Percentiles rank a stretch among this genome's conserved stretches.
Evolutionary conservation across 2,113 vertebrate species (phyloP).

Genomic region (Accipiter cooperii): DNA sequence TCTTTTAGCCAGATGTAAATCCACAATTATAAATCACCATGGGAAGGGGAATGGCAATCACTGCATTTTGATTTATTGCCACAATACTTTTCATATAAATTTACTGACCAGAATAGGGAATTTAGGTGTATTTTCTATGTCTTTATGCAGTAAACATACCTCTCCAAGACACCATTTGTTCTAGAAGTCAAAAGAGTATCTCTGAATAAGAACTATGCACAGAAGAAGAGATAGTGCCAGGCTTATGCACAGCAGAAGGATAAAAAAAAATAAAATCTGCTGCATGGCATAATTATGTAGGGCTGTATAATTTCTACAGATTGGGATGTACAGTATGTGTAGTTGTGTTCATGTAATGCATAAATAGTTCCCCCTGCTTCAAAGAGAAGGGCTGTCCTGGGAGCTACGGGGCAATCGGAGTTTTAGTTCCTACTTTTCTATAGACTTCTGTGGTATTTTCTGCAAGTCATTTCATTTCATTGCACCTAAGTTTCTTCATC

Average conservation of each 20-base stretch:
- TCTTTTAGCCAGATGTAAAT: slow-evolving; percentile 32
- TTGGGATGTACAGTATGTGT: not conserved
- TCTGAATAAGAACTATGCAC: not conserved
- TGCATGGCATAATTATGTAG: not conserved
- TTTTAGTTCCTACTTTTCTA: not conserved
- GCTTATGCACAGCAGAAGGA: not conserved
- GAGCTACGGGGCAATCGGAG: not conserved
- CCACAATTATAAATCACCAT: slow-evolving; percentile 28
- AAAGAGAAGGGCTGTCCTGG: not conserved
- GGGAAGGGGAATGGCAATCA: not conserved
- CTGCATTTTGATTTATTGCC: slow-evolving; percentile 30
- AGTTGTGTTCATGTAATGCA: fast-evolving
- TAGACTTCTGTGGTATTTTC: not conserved
- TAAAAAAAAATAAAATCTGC: not conserved
- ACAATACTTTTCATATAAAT: slow-evolving; percentile 21
- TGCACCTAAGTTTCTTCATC: slow-evolving; percentile 27
- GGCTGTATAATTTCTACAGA: not conserved
- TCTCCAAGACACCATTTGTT: not conserved
- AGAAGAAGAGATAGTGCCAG: not conserved
- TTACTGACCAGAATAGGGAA: slow-evolving; percentile 1
- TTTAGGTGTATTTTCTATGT: not conserved
- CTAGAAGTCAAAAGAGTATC: not conserved
- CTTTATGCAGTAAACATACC: not conserved
- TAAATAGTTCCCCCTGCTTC: not conserved
- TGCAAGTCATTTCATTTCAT: slow-evolving; percentile 44